Base-by-base conservation (phyloP, 2,797 vertebrate genomes). In the Phoeniculus purpureus region DNA sequence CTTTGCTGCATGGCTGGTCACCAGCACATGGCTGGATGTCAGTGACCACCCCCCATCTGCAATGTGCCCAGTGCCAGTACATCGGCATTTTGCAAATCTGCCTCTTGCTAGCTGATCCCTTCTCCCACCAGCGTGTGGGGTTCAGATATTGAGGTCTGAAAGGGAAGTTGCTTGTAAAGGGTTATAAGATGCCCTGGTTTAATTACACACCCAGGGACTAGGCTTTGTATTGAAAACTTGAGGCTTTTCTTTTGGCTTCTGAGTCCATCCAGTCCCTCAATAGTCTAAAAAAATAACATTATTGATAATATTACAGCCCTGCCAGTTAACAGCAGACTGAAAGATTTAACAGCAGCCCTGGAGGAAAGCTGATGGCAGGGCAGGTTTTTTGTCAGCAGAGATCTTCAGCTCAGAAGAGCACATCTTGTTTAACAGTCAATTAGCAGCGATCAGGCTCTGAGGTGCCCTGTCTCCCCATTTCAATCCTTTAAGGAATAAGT, bases 401-500 rank as follows among this genome's bases (percentile, higher is more conserved):
- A 90, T 91, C 77, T 74, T 58, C 25, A 88, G 78, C 90, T 94
- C 62, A 77, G 78, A 80, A 43, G 83, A 92, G 68, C 72, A 52
- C 48, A 47, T 90, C 55, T 83, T 73, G 80, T 76, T 76, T 96
- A 90, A 94, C 81, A 90, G 84, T 66, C 94, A 95, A 15, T 82
- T 92, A 92, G 77, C 91, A 0, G 19, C 74, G 85, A 75, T 91
- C 82, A 91, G 70, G 85, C 45, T 66, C 88, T 87, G 91, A 88
- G 88, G 83, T 78, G 65, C 0, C 0, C 87, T 58, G 66, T 45
- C 91, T 86, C 68, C 74, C 64, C 25, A 0, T 74, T 65, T 64
- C 72, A 86, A 2, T 88, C 88, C 93, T 91, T 92, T 85, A 83
- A 81, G 90, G 91, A 92, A 22, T 92, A 85, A 88, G 56, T 60